Evolutionary conservation across 2,113 vertebrate genomes (phyloP), one percentile per base, ranked within the genome.

Genomic region (Brachypodius melanocephalos): DNA sequence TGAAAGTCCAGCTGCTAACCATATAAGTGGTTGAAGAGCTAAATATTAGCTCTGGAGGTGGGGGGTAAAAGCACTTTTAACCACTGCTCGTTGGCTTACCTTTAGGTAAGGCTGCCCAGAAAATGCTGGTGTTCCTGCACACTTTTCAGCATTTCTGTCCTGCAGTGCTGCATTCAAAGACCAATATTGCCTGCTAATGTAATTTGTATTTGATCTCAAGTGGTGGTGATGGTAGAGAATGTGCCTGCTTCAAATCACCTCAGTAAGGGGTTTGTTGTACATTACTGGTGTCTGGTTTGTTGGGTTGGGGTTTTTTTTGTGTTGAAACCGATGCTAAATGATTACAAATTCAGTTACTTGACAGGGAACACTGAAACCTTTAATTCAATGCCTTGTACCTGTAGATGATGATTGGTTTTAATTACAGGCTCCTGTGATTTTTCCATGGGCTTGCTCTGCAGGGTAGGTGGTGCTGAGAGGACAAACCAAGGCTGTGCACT

Each of bases 181-280:
- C 26, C 73, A 49, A 17, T 85, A 46, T 49, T 89, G 43, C 42
- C 62, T 92, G 73, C 69, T 87, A 45, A 72, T 46, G 61, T 75
- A 65, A 38, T 89, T 95, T 82, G 26, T 93, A 66, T 88, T 83
- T 94, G 84, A 85, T 40, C 65, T 92, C 42, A 66, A 62, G 74
- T 40, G 58, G 38, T 62, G 59, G 34, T 10, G 7, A 49, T 52
- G 49, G 29, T 18, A 58, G 62, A 82, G 65, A 40, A 71, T 1
- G 6, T 76, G 74, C 26, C 66, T 76, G 45, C 51, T 77, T 91
- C 63, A 73, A 91, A 91, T 76, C 26, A 25, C 54, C 34, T 17
- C 59, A 71, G 51, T 2, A 21, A 67, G 52, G 40, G 15, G 9
- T 71, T 91, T 90, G 38, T 80, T 90, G 74, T 69, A 42, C 43